Percentiles rank a stretch among this genome's conserved stretches.
Conservation (phyloP, 2,797 vertebrate species). For the Pseudochirops corinnae region DNA sequence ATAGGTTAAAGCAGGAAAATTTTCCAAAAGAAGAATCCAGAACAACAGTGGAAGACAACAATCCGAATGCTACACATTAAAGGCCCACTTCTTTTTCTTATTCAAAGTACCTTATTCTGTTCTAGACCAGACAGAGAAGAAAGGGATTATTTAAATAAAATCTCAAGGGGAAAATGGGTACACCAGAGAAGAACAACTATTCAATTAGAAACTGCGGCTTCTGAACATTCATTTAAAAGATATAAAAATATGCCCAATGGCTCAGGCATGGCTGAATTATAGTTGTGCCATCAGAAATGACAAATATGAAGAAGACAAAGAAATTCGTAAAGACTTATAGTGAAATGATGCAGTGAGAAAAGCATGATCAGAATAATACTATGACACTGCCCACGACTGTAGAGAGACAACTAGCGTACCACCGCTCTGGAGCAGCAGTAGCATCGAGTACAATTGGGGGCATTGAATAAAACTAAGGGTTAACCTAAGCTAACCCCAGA, state of each 20-base stretch:
- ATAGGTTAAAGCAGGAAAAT: neutral
- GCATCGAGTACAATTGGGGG: too few species aligned
- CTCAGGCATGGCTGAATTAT: neutral
- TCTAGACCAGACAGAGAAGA: neutral
- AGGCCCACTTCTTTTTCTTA: neutral
- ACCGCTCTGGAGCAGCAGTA: too few species aligned
- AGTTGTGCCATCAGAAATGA: neutral
- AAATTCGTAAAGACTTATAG: neutral
- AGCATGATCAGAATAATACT: neutral
- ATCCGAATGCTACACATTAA: neutral
- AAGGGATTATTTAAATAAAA: neutral
- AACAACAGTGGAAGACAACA: neutral
- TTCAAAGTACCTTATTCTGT: neutral
- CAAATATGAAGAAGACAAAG: neutral
- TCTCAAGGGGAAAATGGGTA: neutral
- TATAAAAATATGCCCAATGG: neutral
- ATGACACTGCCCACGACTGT: neutral
- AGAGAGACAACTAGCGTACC: neutral
- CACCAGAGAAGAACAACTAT: neutral
- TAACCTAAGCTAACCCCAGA: too few species aligned
- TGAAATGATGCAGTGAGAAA: neutral
- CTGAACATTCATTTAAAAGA: neutral
- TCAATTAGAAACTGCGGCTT: neutral
- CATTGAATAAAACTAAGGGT: too few species aligned
- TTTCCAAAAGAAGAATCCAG: neutral